These are phyloP conservation scores for Rhincodon typus DNA, from an alignment of 2,797 vertebrate genomes.

Conservation along the genomic window DNA sequence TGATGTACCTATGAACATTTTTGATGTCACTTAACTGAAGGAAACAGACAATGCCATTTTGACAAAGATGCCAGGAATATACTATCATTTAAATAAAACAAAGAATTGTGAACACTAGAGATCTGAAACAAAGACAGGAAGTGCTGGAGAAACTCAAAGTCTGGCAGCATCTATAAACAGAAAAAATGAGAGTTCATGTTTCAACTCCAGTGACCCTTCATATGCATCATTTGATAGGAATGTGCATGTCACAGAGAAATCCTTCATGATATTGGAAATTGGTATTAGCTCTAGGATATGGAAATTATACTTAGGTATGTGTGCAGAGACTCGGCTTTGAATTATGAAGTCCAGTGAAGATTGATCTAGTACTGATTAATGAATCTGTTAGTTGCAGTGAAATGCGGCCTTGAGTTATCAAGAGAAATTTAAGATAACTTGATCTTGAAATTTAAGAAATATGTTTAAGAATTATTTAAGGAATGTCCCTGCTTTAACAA, in stretches of 20 bases:
- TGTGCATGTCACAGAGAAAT: background rate
- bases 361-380: background rate
- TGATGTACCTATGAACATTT: background rate
- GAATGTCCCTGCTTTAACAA: too few species aligned
- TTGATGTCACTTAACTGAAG: background rate
- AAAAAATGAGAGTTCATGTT: too few species aligned
- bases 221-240: background rate
- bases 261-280: background rate
- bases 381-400: background rate
- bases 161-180: too few species aligned
- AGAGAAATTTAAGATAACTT: background rate
- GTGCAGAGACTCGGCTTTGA: background rate
- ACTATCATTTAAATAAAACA: background rate
- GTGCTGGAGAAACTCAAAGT: too few species aligned
- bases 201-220: too few species aligned
- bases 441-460: background rate
- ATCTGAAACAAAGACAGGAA: too few species aligned
- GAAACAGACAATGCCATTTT: background rate
- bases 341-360: background rate
- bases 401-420: background rate
- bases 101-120: too few species aligned
- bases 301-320: background rate
- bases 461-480: too few species aligned
- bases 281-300: background rate
- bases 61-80: background rate